Evolutionary conservation across 2,797 vertebrate species (phyloP).

Genomic region (Harpagifer antarcticus): DNA sequence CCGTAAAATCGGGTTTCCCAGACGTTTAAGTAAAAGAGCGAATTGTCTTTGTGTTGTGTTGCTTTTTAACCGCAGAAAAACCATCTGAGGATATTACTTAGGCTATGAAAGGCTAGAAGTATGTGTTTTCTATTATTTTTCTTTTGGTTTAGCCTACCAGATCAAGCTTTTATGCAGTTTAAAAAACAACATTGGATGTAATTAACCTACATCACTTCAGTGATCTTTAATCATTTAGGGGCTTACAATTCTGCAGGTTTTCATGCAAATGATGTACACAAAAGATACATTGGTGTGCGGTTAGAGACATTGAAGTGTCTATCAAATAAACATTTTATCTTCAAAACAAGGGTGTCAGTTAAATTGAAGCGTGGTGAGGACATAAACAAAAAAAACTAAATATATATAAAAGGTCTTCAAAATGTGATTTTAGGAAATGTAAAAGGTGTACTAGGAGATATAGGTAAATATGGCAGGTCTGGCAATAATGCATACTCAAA

Average conservation of each 20-base stretch:
- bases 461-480: too few relatives aligned
- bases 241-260: background rate
- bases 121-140: background rate
- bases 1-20: background rate
- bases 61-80: background rate
- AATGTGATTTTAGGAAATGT: too few relatives aligned
- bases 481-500: too few relatives aligned
- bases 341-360: too few relatives aligned
- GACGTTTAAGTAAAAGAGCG: fast-evolving
- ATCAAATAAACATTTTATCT: background rate
- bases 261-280: background rate
- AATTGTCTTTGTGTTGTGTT: background rate
- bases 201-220: background rate
- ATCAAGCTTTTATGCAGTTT: background rate
- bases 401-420: too few relatives aligned
- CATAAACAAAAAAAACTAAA: too few relatives aligned
- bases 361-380: too few relatives aligned
- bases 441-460: too few relatives aligned
- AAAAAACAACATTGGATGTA: background rate
- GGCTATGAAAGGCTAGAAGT: too few relatives aligned
- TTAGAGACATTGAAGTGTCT: background rate
- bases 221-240: background rate
- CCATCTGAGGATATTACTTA: too few relatives aligned
- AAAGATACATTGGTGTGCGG: background rate
- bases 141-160: background rate